Evolutionary conservation across 2,113 vertebrate species (phyloP).

Genomic region (Lophochroa leadbeateri): DNA sequence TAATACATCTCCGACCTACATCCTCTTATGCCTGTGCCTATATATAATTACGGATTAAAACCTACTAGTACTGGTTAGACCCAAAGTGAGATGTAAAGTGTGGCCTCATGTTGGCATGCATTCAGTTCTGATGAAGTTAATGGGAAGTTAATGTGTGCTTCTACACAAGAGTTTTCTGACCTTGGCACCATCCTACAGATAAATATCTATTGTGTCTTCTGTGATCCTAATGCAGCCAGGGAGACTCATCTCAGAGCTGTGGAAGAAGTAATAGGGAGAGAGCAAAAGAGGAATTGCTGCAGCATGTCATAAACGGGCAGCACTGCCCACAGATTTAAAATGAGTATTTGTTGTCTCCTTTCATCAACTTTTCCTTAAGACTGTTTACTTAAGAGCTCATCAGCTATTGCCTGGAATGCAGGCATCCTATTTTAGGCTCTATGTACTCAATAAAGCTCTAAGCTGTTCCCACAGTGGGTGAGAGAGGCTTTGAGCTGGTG

Average conservation of each 20-base stretch:
- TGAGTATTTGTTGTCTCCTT: not conserved
- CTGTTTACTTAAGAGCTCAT: constrained; percentile 13
- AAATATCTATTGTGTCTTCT: not conserved
- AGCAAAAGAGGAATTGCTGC: not conserved
- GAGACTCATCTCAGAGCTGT: not conserved
- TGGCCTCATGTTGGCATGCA: not conserved
- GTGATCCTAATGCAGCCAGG: not conserved
- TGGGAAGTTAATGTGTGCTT: not conserved
- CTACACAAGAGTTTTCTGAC: not conserved
- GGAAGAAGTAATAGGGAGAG: not conserved
- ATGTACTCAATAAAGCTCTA: not conserved
- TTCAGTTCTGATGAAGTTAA: not conserved
- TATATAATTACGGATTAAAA: not conserved
- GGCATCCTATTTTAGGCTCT: not conserved
- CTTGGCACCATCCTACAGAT: not conserved
- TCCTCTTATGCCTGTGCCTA: not conserved
- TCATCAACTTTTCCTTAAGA: not conserved
- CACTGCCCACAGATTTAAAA: not conserved
- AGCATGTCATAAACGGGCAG: not conserved
- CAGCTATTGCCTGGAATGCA: constrained; percentile 2
- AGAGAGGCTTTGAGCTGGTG: not conserved
- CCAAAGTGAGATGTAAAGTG: not conserved
- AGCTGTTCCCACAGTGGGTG: not conserved
- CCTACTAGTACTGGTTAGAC: not conserved
- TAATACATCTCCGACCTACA: not conserved